Evolutionary conservation across 2,113 vertebrate species (phyloP), one percentile per base, ranked within the genome.

Genomic region (Microcebus tavaratra): DNA sequence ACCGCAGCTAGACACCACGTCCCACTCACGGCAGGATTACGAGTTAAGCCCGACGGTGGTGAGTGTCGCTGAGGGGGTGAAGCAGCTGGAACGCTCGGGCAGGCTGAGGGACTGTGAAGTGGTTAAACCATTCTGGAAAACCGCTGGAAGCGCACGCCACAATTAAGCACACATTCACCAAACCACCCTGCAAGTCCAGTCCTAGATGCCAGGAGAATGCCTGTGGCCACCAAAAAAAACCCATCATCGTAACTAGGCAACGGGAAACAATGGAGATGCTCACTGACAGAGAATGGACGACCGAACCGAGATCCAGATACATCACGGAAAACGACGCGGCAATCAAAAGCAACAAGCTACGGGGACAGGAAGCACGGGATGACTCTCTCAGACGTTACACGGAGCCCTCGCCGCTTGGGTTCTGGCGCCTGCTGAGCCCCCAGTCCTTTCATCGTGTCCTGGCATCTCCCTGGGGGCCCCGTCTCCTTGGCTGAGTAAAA

Each of bases 51-150:
- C 6, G 15, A 21, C 17, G 1, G n/a, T n/a, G 50, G 6, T 9
- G 6, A 9, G 59, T 25, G 25, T 0, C 0, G 8, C 27, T 0
- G 0, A 39, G 36, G 25, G 21, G 1, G 18, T 2, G 39, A 75
- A 34, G 42, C 4, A 25, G 0, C 25, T 0, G 42, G 53, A 8
- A 17, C 55, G 0, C 34, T 31, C 25, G 0, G 1, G 1, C 6
- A 1, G 20, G 7, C 27, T 2, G 9, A 12, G 7, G 67, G 63
- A 18, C 14, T 9, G n/a, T 2, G n/a, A 75, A 75, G 17, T 3
- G 8, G 57, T 5, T 3, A 48, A 15, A 55, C 7, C 21, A 0
- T 15, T 82, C 10, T 21, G 68, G 68, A 65, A 65, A 42, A 23
- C 68, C 39, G 68, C 27, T 4, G 67, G 36, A 31, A 8, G 79